These are phyloP conservation scores for Ivindomyrus marchei DNA, from an alignment of 2,113 vertebrate species.

Conservation along the genomic window DNA sequence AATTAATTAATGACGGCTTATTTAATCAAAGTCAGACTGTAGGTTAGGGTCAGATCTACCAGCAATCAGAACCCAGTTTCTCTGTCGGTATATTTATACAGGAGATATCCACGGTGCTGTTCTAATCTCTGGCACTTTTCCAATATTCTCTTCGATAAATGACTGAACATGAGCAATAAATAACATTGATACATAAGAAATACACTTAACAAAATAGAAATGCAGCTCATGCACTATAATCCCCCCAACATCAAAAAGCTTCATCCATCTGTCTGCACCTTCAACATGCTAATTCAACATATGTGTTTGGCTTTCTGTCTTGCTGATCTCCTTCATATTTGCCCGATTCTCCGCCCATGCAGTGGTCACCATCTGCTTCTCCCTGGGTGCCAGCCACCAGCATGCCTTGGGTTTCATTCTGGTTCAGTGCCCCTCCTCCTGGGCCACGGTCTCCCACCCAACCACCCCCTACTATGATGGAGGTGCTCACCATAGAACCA, in stretches of 20 bases:
- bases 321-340: background rate
- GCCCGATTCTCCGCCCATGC: constrained; percentile 2
- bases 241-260: background rate
- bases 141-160: background rate
- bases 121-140: background rate
- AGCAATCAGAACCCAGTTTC: background rate
- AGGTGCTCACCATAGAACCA: background rate
- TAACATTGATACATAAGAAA: background rate
- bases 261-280: constrained; percentile 5
- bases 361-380: constrained; percentile 17
- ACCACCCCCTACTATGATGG: background rate
- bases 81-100: background rate
- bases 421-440: background rate
- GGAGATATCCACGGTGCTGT: background rate
- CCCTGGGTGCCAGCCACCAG: background rate
- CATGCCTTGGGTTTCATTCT: constrained; percentile 14
- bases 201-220: background rate
- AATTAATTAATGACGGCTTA: background rate
- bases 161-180: background rate
- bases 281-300: constrained; percentile 14
- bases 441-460: background rate
- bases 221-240: background rate
- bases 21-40: constrained; percentile 4
- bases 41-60: background rate
- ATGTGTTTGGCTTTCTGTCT: constrained; percentile 15